Conservation (phyloP, 23 tunicate species). For the Oikopleura albicans region DNA sequence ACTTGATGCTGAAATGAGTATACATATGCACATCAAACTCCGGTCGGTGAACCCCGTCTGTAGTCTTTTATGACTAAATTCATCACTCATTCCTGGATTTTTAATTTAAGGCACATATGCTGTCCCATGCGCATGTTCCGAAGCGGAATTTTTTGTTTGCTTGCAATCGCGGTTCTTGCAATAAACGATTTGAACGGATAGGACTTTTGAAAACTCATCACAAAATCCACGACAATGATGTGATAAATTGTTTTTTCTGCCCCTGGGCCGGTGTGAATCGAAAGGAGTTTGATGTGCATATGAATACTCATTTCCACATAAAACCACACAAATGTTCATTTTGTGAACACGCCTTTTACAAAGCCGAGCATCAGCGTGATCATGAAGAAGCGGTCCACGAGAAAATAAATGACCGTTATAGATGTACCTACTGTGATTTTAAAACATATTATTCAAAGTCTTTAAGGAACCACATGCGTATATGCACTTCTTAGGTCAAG, state of each 20-base stretch:
- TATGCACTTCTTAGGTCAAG: too few species aligned
- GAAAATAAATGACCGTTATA: background rate
- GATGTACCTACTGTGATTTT: background rate
- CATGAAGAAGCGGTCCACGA: background rate
- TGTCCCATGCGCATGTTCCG: too few species aligned
- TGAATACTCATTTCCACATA: background rate
- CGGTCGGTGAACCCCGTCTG: too few species aligned
- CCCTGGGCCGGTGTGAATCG: background rate
- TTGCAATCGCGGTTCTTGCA: background rate
- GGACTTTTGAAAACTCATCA: background rate
- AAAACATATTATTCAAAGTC: too few species aligned
- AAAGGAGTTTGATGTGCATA: background rate
- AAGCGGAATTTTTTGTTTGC: too few species aligned
- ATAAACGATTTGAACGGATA: background rate
- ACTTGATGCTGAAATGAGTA: too few species aligned
- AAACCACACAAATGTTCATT: background rate
- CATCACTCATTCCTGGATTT: too few species aligned
- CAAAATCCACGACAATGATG: background rate
- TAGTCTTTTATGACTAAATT: too few species aligned
- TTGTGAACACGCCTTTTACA: background rate
- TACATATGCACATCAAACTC: too few species aligned
- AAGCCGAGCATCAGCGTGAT: background rate
- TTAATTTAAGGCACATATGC: too few species aligned
- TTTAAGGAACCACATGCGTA: too few species aligned
- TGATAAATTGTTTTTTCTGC: background rate